Percentiles rank a stretch among this genome's conserved stretches.
Evolutionary conservation across 1,140 invertebrate species (phyloP).

Genomic region (Varroa destructor): DNA sequence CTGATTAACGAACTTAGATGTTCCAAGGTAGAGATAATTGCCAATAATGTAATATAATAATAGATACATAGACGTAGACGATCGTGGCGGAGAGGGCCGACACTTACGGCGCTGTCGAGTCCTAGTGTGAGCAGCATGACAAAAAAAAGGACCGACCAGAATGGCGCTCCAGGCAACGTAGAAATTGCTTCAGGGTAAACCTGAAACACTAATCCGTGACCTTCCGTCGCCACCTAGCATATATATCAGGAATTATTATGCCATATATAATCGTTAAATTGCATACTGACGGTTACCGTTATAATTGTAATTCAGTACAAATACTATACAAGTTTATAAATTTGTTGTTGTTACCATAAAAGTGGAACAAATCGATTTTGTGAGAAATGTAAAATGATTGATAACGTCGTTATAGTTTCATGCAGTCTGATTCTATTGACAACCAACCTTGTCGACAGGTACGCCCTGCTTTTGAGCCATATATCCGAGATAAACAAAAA

Average conservation of each 20-base stretch:
- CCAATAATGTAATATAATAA: conserved; percentile 4
- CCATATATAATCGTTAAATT: no score
- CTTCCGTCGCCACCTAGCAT: conserved; percentile 59
- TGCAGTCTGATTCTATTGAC: no score
- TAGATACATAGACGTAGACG: no score
- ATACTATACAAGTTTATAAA: no score
- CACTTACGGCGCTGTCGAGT: conserved; percentile 69
- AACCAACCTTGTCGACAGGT: conserved; percentile 53
- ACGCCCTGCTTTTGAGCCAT: conserved; percentile 67
- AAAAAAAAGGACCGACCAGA: conserved; percentile 83
- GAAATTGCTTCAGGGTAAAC: conserved; percentile 81
- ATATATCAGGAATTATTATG: no score
- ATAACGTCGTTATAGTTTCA: no score
- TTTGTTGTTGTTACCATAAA: no score
- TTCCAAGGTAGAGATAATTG: not conserved
- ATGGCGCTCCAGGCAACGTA: conserved; percentile 67
- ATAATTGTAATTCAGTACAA: no score
- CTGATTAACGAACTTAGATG: not conserved
- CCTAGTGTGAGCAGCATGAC: conserved; percentile 83
- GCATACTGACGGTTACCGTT: no score
- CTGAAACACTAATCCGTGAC: conserved; percentile 68
- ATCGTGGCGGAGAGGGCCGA: not conserved
- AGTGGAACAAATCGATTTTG: no score
- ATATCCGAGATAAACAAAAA: conserved; percentile 85
- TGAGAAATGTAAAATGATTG: no score